Evolutionary conservation across 2,113 vertebrate genomes (phyloP).

Genomic region (Cryptotis parvus): DNA sequence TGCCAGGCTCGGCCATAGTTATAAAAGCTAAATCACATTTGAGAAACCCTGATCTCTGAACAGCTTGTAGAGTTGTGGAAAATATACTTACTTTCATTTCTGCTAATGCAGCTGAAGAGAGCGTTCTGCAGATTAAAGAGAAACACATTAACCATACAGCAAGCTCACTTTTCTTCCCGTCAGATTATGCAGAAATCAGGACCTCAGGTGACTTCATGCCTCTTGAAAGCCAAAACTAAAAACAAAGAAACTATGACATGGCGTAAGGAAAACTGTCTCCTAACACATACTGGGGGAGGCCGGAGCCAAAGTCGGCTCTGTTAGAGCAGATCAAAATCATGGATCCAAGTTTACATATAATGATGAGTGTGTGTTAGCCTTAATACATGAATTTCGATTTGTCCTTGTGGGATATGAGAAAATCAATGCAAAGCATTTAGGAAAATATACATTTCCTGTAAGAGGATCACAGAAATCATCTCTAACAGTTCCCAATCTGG

Average conservation of each 20-base stretch:
- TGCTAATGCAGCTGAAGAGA: slow-evolving; percentile 98
- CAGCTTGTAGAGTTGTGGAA: slow-evolving; percentile 6
- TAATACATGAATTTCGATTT: neutral
- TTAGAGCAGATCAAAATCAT: slow-evolving; percentile 34
- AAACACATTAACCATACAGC: slow-evolving; percentile 76
- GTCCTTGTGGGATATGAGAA: slow-evolving; percentile 9
- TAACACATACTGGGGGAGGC: neutral
- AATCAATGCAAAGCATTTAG: slow-evolving; percentile 23
- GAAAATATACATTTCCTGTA: slow-evolving; percentile 39
- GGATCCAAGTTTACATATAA: neutral
- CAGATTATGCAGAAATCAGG: slow-evolving; percentile 58
- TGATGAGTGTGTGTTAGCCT: neutral
- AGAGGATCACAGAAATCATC: neutral
- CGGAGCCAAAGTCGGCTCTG: neutral
- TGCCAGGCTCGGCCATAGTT: neutral
- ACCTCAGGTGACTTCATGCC: slow-evolving; percentile 54
- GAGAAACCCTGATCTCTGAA: slow-evolving; percentile 54
- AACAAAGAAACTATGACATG: slow-evolving; percentile 38
- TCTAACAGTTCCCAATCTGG: slow-evolving; percentile 4
- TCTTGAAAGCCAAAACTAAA: slow-evolving; percentile 62
- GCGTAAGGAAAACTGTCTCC: slow-evolving; percentile 13
- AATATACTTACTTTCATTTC: slow-evolving; percentile 98
- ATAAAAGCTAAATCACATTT: slow-evolving; percentile 32
- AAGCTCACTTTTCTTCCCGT: slow-evolving; percentile 67
- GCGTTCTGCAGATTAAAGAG: slow-evolving; percentile 94